A percentile compares a stretch with the other conserved stretches of the same genome.
These are phyloP conservation scores for Merops nubicus DNA, from an alignment of 2,113 vertebrate genomes.

Conservation along the genomic window DNA sequence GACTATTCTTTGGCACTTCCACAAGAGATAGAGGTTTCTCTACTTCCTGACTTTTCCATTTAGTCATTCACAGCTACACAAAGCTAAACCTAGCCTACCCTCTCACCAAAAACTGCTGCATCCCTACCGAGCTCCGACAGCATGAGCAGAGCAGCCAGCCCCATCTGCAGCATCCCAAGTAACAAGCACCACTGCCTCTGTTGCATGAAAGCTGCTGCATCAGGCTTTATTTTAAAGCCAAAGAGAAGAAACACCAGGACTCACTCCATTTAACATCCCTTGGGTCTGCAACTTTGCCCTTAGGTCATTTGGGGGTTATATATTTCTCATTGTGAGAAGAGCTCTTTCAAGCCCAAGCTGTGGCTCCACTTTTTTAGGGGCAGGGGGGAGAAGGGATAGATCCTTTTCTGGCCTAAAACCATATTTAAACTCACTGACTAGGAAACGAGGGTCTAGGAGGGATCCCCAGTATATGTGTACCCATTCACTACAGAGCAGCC, in stretches of 20 bases:
- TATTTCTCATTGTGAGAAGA: neutral
- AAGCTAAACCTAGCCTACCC: neutral
- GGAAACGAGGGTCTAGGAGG: neutral
- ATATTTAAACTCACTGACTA: neutral
- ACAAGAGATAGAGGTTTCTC: neutral
- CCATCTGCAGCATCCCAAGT: rapidly evolving
- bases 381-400: neutral
- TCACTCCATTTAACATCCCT: neutral
- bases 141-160: neutral
- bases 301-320: neutral
- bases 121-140: neutral
- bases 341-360: neutral
- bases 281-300: neutral
- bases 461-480: rapidly evolving
- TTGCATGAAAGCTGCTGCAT: neutral
- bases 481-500: neutral
- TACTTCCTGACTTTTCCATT: neutral
- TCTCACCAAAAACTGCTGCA: neutral
- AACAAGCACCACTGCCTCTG: neutral
- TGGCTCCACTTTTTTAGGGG: neutral
- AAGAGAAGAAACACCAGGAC: neutral
- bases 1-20: neutral
- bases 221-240: neutral
- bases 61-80: neutral
- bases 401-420: neutral